Base-by-base conservation (phyloP, 2,113 vertebrate genomes). In the Crotophaga sulcirostris region DNA sequence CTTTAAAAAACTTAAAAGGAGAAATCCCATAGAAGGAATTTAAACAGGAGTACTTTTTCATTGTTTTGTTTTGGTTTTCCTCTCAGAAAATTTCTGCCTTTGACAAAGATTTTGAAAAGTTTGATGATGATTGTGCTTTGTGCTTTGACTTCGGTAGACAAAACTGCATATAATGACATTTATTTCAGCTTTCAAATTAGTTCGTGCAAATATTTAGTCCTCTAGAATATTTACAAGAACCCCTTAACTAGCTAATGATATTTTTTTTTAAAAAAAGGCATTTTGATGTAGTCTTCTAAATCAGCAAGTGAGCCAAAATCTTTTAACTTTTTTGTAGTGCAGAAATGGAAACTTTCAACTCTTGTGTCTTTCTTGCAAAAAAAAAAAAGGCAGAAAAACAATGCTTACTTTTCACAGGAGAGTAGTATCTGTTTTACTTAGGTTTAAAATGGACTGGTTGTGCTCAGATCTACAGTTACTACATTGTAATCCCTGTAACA, bases 401-500 rank as follows among this genome's bases (percentile, higher is more conserved):
- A 49, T 40, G 11, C 31, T 54, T 76, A 44, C 5, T 56, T 87
- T 75, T 82, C 77, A 33, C 38, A 49, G 42, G 45, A 66, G 51
- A 16, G 13, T 60, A 54, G 34, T 87, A 56, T 67, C 77, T 21
- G 12, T 82, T 93, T 87, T 64, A 29, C 81, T 81, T 38, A 42
- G 26, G 34, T 86, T 95, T 93, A 68, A 47, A 82, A 23, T 11
- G 19, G 70, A 20, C 67, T 87, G 83, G 36, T 38, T 69, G 63
- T 77, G 68, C 83, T 92, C 91, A 93, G 75, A 66, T 88, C 92
- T 77, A 38, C 31, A 88, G 59, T 90, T 80, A 84, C 75, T 93
- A 36, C 54, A 47, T 86, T 42, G 0, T 92, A 93, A 81, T 70
- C 94, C 74, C 63, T 58, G 33, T 69, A 85, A 74, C 70, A 73